Percentiles rank a stretch among this genome's conserved stretches.
These are phyloP conservation scores for Andricus quercusramuli DNA, from an alignment of 2,888 invertebrate species.

Conservation along the genomic window DNA sequence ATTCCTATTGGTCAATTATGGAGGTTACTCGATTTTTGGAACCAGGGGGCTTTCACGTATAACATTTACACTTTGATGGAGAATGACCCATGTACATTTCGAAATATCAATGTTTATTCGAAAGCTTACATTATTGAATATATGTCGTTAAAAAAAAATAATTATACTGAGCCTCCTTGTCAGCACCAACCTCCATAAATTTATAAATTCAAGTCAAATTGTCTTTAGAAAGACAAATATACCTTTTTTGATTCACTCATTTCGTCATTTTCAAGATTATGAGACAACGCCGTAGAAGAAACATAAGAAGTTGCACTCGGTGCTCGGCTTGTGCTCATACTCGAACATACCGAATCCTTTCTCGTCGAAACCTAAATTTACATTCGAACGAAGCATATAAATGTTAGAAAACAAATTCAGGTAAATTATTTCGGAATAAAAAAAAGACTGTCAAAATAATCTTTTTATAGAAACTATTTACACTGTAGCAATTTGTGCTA, in stretches of 20 bases:
- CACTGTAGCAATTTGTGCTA: too few species aligned
- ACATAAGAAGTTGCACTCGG: conserved; percentile 80
- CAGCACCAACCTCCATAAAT: background rate
- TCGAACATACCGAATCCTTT: conserved; percentile 79
- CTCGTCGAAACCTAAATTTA: conserved; percentile 69
- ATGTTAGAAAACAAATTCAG: background rate
- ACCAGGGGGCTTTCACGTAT: too few species aligned
- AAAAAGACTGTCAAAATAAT: too few species aligned
- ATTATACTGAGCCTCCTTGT: background rate
- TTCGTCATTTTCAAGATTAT: conserved; percentile 76
- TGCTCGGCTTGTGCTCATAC: conserved; percentile 79
- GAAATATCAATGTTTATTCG: too few species aligned
- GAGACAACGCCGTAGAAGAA: conserved; percentile 75
- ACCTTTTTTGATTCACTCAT: conserved; percentile 72
- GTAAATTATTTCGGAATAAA: too few species aligned
- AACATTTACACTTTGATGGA: too few species aligned
- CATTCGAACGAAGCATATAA: background rate
- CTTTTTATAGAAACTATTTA: too few species aligned
- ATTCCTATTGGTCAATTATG: too few species aligned
- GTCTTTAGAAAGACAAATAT: conserved; percentile 40
- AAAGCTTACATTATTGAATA: too few species aligned
- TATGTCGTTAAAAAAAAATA: background rate
- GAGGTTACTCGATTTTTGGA: too few species aligned
- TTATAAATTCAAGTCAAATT: background rate
- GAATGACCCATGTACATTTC: too few species aligned